These are phyloP conservation scores for Pseudopleuronectes americanus DNA, from an alignment of 2,797 vertebrate genomes.

Conservation along the genomic window DNA sequence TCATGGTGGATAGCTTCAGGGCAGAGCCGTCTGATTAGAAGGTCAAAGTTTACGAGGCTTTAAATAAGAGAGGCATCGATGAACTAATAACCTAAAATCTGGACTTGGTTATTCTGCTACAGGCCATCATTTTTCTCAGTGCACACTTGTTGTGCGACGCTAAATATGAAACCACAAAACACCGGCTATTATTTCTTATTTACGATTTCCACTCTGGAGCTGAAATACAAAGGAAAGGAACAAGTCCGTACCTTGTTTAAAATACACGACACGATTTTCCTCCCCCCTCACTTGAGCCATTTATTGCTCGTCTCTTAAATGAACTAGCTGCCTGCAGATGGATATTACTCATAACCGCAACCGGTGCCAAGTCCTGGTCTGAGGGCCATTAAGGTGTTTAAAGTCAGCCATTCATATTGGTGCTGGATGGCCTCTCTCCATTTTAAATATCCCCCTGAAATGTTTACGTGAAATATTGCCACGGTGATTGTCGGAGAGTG, in stretches of 20 bases:
- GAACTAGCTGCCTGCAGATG: conserved; percentile 78
- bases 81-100: conserved; percentile 65
- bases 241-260: conserved; percentile 80
- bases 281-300: conserved; percentile 62
- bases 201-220: conserved; percentile 69
- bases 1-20: conserved; percentile 37
- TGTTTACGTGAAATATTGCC: conserved; percentile 59
- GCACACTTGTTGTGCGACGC: conserved; percentile 40
- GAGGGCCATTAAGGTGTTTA: conserved; percentile 83
- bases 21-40: conserved; percentile 39
- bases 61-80: conserved; percentile 52
- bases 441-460: conserved; percentile 73
- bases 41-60: conserved; percentile 57
- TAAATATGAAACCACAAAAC: conserved; percentile 58
- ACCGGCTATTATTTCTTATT: conserved; percentile 73
- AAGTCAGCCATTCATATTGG: conserved; percentile 83
- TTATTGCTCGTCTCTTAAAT: conserved; percentile 82
- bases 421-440: conserved; percentile 71
- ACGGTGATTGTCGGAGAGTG: conserved; percentile 59
- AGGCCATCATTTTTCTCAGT: conserved; percentile 47
- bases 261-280: conserved; percentile 50
- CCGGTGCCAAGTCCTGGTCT: conserved; percentile 80
- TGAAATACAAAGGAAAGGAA: conserved; percentile 78
- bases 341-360: conserved; percentile 81
- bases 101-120: conserved; percentile 49